These are phyloP conservation scores for Arge pagana DNA, from an alignment of 2,888 invertebrate species.

Conservation along the genomic window DNA sequence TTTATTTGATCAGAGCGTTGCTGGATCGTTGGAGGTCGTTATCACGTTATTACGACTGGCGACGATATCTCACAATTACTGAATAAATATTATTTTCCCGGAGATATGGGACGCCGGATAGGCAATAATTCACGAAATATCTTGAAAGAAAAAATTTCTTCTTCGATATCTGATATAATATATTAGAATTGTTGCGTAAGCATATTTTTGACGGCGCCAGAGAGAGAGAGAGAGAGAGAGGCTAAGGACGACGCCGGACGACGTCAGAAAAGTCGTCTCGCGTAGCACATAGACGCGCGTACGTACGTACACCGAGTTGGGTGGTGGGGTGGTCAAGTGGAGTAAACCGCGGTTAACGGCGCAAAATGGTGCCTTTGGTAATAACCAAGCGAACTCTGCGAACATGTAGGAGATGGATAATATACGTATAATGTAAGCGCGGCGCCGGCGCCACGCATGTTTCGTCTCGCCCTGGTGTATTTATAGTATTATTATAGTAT, in stretches of 20 bases:
- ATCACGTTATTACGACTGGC: too few relatives aligned
- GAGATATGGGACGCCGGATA: too few relatives aligned
- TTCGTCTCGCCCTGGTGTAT: conserved; percentile 43
- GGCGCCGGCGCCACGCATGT: conserved; percentile 49
- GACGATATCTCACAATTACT: too few relatives aligned
- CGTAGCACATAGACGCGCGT: background rate
- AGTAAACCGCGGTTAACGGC: conserved; percentile 12
- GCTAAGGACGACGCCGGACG: conserved; percentile 11
- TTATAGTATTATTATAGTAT: conserved; percentile 52
- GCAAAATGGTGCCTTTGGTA: conserved; percentile 1
- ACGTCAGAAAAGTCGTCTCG: background rate
- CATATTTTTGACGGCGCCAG: conserved; percentile 10
- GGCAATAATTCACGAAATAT: too few relatives aligned
- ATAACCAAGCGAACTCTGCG: background rate
- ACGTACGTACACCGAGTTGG: too few relatives aligned
- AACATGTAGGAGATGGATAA: conserved; percentile 41
- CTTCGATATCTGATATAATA: too few relatives aligned
- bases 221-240: too few relatives aligned
- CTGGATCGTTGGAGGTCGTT: too few relatives aligned
- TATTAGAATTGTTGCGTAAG: background rate
- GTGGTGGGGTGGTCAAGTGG: conserved; percentile 19
- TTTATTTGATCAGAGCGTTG: too few relatives aligned
- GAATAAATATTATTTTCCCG: too few relatives aligned
- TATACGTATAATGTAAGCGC: conserved; percentile 44
- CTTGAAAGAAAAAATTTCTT: too few relatives aligned